Base-by-base conservation (phyloP, 2,888 invertebrate species). In the Xestia sexstrigata region DNA sequence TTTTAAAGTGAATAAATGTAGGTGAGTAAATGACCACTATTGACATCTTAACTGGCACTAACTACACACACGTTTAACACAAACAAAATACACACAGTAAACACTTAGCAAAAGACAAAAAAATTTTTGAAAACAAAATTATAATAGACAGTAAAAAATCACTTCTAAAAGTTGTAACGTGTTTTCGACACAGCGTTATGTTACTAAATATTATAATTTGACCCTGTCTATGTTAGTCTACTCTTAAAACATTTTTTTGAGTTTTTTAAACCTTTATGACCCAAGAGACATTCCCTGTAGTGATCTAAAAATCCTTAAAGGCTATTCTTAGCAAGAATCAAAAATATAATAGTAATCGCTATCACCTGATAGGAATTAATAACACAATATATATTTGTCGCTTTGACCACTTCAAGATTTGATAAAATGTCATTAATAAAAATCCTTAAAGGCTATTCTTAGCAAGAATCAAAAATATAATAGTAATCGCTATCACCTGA, bases 351-450 rank as follows among this genome's bases (percentile, higher is more conserved):
- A n/a, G 91, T 90, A 13, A 90, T 86, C 1, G 88, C 86, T 47
- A 90, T 39, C 8, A 82, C 72, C 78, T 91, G 90, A 71, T 81
- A 91, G 0, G 92, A 89, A 84, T 92, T 92, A 26, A 92, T 69
- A 23, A 89, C 45, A 66, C 82, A 84, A 73, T 89, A 88, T 0
- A n/a, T 13, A 55, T 74, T 15, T 0, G 82, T 55, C 1, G 79
- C 42, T 2, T 2, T 5, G 45, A 62, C 15, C 0, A 76, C 62
- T 13, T 75, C 80, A 55, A 87, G 79, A 63, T 70, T 84, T 0
- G 90, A 83, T 1, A 91, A 79, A 3, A 95, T 72, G 82, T 95
- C 95, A 0, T 91, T 93, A 0, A 92, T 35, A 35, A 35, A 35
- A 35, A 11, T 62, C 11, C 11, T 9, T 62, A 55, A 20, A 35